Percentiles rank a stretch among this genome's conserved stretches.
These are phyloP conservation scores for Torymus tubicola DNA, from an alignment of 2,888 invertebrate species.

Conservation along the genomic window DNA sequence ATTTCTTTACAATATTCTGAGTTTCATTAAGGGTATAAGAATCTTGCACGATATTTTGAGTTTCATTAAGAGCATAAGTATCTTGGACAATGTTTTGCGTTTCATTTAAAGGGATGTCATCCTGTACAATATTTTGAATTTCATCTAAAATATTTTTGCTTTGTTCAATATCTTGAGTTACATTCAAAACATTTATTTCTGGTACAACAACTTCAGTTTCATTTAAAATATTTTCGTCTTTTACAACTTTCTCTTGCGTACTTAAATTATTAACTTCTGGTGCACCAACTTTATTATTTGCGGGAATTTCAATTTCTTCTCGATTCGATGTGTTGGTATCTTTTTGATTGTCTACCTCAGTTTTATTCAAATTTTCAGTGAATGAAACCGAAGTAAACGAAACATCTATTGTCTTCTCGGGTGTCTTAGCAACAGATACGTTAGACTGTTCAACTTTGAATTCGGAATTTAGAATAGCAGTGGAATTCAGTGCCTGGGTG, in stretches of 20 bases:
- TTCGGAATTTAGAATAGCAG: constrained; percentile 44
- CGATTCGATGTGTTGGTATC: too few relatives aligned
- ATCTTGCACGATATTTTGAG: neutral
- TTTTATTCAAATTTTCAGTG: too few relatives aligned
- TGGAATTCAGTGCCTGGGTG: constrained; percentile 43
- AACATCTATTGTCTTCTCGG: neutral
- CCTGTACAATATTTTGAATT: too few relatives aligned
- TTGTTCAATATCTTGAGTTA: neutral
- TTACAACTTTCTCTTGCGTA: constrained; percentile 4
- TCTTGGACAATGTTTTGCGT: constrained; percentile 2
- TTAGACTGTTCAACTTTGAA: constrained; percentile 20
- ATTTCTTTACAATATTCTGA: neutral
- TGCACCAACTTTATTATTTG: too few relatives aligned
- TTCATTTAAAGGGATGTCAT: constrained; percentile 1
- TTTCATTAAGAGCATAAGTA: neutral
- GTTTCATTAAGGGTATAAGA: neutral
- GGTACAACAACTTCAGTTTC: constrained; percentile 8
- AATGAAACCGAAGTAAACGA: too few relatives aligned
- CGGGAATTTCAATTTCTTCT: neutral
- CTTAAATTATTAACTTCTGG: neutral
- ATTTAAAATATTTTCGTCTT: constrained; percentile 17
- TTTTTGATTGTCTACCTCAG: too few relatives aligned
- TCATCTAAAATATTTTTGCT: neutral
- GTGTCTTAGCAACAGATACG: neutral
- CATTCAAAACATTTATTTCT: neutral